Evolutionary conservation across 2,888 invertebrate genomes (phyloP).

Genomic region (Drosophila nigricruria): DNA sequence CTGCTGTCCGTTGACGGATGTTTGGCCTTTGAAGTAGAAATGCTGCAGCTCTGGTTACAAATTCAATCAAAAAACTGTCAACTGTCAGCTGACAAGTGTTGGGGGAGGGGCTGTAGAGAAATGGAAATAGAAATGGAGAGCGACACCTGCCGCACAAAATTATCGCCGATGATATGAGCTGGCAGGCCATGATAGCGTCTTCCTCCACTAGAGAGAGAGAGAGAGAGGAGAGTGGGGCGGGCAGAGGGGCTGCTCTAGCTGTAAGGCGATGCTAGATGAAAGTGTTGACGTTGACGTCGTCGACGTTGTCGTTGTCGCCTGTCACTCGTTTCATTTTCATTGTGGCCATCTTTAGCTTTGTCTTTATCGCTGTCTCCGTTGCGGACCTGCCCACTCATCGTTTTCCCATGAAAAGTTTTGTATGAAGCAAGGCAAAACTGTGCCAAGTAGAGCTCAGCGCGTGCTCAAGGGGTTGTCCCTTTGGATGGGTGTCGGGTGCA

Average conservation of each 20-base stretch:
- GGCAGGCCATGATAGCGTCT: constrained; percentile 34
- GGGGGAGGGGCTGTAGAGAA: not conserved
- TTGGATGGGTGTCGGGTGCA: not conserved
- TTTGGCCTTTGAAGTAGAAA: constrained; percentile 73
- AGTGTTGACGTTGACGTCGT: constrained; percentile 51
- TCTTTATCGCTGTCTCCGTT: not conserved
- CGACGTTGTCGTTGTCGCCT: not conserved
- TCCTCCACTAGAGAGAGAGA: not conserved
- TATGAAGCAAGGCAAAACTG: constrained; percentile 19
- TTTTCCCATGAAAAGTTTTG: constrained; percentile 63
- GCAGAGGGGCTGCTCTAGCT: constrained; percentile 4
- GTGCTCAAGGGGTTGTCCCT: constrained; percentile 36
- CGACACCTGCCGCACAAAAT: constrained; percentile 45
- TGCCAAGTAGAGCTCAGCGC: constrained; percentile 47
- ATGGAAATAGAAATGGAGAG: constrained; percentile 22
- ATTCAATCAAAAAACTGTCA: constrained; percentile 82
- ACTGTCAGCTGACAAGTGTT: constrained; percentile 43
- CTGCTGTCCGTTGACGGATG: constrained; percentile 18
- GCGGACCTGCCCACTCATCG: not conserved
- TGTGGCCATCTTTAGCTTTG: constrained; percentile 16
- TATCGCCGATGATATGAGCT: constrained; percentile 10
- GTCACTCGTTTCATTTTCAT: constrained; percentile 2
- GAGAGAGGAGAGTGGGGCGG: not conserved
- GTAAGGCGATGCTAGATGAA: constrained; percentile 81
- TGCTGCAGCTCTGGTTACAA: constrained; percentile 79